These are phyloP conservation scores for Rhynchopsitta pachyrhyncha DNA, from an alignment of 2,113 vertebrate species.

Conservation along the genomic window DNA sequence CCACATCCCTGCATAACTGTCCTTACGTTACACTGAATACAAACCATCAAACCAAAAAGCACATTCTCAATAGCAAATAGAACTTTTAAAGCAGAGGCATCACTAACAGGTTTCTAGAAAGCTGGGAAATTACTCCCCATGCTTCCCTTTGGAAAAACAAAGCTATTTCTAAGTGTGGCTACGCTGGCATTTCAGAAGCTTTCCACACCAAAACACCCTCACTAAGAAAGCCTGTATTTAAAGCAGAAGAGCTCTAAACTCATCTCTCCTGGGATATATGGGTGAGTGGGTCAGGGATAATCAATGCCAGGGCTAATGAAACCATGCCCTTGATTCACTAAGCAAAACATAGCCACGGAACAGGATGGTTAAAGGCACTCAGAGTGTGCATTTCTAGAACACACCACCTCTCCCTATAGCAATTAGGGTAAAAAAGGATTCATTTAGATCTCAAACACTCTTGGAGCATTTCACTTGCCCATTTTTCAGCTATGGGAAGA, in stretches of 20 bases:
- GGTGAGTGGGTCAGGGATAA: not conserved
- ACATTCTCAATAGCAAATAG: accelerated
- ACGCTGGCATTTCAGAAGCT: not conserved
- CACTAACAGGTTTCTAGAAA: not conserved
- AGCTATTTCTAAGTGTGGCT: accelerated
- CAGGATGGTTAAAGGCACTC: not conserved
- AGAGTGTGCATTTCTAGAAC: not conserved
- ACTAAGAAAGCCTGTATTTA: accelerated
- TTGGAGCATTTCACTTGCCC: not conserved
- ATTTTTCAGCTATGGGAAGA: not conserved
- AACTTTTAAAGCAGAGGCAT: not conserved
- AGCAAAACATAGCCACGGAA: not conserved
- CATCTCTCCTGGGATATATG: not conserved
- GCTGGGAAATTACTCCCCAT: not conserved
- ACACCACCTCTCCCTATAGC: not conserved
- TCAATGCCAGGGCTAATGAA: not conserved
- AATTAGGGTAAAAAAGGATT: not conserved
- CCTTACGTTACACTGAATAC: not conserved
- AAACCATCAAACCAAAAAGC: not conserved
- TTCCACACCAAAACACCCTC: not conserved
- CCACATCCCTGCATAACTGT: not conserved
- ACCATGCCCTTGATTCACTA: not conserved
- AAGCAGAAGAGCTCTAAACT: not conserved
- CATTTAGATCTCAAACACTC: not conserved
- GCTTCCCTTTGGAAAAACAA: not conserved